Evolutionary conservation across 1,140 invertebrate genomes (phyloP), one percentile per base, ranked within the genome.

Genomic region (Scaptomyza montana): DNA sequence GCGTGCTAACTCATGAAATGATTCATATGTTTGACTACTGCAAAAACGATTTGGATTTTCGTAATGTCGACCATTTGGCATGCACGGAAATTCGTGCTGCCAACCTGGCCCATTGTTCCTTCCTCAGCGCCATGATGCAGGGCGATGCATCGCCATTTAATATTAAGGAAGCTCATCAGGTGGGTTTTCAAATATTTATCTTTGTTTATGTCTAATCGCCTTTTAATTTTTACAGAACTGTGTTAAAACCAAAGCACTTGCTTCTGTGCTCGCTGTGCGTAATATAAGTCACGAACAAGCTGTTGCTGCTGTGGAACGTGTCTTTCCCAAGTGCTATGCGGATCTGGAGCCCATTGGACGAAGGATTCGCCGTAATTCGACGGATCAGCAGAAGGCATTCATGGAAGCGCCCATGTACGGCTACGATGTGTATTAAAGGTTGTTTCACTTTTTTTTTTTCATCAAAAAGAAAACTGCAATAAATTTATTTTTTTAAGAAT

Each of bases 1-100:
- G 95, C 66, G 95, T 98, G 6, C 89, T 99, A 3, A 94, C 95
- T 1, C 98, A 99, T 92, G 98, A 99, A 93, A 94, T 99, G 93
- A 95, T 99, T 46, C 98, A 99, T 92, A 98, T 99, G 97, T 99
- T 98, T 92, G 98, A 99, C 92, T 97, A 95, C 84, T 99, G 98
- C 92, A 94, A 95, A 47, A 96, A 98, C 74, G 94, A 99, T 59
- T 89, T 99, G 39, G 96, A 99, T 91, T 97, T 98, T 76, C 96
- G 94, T 74, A 98, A 99, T 91, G 93, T 98, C 61, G 95, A 98
- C 80, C 98, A 99, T 93, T 92, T 99, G 45, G 98, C 98, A 0
- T 99, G 98, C 90, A 98, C 98, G 0, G 98, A 99, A 94, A 97
- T 99, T 71, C 92, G 97, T 78, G 97, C 97, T 5, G 97, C 98